Conservation (phyloP, 1,140 invertebrate genomes). For the Drosophila repletoides region DNA sequence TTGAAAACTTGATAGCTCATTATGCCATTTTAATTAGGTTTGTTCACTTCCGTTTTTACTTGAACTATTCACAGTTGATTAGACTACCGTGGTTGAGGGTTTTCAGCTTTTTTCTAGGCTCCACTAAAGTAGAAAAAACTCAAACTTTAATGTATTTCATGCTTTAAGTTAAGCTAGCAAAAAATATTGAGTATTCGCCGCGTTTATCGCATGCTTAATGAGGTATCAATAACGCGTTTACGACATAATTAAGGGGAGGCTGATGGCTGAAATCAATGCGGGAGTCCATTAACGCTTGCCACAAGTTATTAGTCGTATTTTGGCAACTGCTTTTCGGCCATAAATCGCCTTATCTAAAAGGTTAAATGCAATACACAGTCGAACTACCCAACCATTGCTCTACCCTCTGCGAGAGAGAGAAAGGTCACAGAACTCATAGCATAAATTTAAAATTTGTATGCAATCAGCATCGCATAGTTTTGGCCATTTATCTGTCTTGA, state of each 20-base stretch:
- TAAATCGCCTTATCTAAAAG: constrained; percentile 38
- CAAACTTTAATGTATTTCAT: neutral
- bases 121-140: neutral
- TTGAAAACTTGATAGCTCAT: too few species aligned
- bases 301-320: constrained; percentile 26
- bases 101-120: too few species aligned
- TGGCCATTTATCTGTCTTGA: constrained; percentile 54
- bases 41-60: too few species aligned
- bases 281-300: constrained; percentile 30
- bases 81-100: too few species aligned
- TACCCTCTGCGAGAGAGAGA: too few species aligned
- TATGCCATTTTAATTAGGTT: too few species aligned
- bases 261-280: constrained; percentile 55
- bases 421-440: constrained; percentile 55
- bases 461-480: constrained; percentile 34
- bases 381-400: too few species aligned
- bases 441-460: constrained; percentile 64
- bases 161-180: constrained; percentile 1
- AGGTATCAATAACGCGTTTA: constrained; percentile 76
- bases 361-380: too few species aligned
- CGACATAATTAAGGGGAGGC: constrained; percentile 65
- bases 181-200: constrained; percentile 57
- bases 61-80: too few species aligned
- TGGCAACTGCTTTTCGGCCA: constrained; percentile 9
- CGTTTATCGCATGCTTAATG: constrained; percentile 66